phyloP scores from a whole-genome alignment of 2,113 vertebrate genomes.

The Megatriorchis doriae region DNA sequence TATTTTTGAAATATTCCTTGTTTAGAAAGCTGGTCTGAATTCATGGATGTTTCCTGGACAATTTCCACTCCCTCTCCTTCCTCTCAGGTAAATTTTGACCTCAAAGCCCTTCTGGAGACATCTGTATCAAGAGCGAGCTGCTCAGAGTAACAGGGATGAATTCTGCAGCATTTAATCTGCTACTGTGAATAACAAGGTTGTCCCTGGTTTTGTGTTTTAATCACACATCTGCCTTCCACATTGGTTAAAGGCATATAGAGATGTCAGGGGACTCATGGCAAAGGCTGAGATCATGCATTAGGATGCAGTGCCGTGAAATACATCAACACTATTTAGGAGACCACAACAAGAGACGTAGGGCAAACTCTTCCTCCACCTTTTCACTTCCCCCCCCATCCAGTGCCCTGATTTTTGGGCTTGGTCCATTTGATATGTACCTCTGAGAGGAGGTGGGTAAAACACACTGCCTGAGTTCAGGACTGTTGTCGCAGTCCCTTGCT shows the following conservation, averaged over 20 bases:
- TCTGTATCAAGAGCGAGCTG: not conserved
- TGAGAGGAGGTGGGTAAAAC: not conserved
- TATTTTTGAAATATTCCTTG: conserved; percentile 19
- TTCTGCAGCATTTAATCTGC: not conserved
- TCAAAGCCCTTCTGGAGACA: not conserved
- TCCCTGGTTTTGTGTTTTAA: not conserved
- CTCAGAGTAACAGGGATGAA: not conserved
- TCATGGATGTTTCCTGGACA: not conserved
- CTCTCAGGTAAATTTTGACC: not conserved
- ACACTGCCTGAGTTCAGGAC: not conserved
- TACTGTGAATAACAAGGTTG: not conserved
- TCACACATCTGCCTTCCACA: not conserved
- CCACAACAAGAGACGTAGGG: not conserved
- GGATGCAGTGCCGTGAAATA: not conserved
- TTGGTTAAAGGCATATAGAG: not conserved
- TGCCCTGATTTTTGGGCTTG: not conserved
- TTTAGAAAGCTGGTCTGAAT: conserved; percentile 8
- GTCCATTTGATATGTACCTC: not conserved
- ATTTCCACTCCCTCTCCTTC: not conserved
- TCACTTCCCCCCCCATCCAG: not conserved
- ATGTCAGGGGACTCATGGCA: not conserved
- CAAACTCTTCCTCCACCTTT: not conserved
- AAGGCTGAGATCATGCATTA: not conserved
- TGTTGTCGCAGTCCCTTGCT: not conserved
- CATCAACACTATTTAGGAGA: not conserved